Base-by-base conservation (phyloP, 2,888 invertebrate species). In the Netelia melanura region DNA sequence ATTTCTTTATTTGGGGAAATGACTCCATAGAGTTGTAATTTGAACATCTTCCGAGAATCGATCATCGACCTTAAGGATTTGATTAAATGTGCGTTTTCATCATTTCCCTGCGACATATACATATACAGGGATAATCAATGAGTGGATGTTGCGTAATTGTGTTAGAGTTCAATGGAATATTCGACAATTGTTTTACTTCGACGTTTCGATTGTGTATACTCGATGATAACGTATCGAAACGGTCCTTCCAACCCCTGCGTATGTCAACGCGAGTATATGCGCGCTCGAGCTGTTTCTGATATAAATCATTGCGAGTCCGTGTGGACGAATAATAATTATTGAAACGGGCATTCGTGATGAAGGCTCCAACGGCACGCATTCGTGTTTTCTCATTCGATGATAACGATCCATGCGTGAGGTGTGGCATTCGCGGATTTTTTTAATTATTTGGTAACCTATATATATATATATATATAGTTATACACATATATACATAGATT, bases 311-410 rank as follows among this genome's bases (percentile, higher is more conserved):
- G 68, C 62, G 17, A 14, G 61, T 14, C 23, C 67, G 43, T 21
- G 43, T 25, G 44, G 70, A 54, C 62, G 81, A 81, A 81, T 81
- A 81, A 81, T 81, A 81, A 81, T 81, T 68, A 68, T 75, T 25
- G 61, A 30, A 68, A 61, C 64, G 64, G 17, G 21, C 43, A 21
- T 43, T 58, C 44, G 58, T 65, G 48, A 48, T 44, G 23, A 23
- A 62, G n/a, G 25, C 62, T 62, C 62, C 21, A 17, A 3, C 10
- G 30, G 17, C 61, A 61, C 61, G 61, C 44, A 61, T 48, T 61
- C 21, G 72, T 62, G 38, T 61, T 74, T 62, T 43, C 61, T n/a
- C 54, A 54, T 17, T n/a, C 14, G n/a, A 54, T 54, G 17, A 21
- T 9, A 62, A 62, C 54, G 54, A 38, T 67, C 44, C 25, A 10